Evolutionary conservation across 2,113 vertebrate species (phyloP).

Genomic region (Zosterops pallidus): DNA sequence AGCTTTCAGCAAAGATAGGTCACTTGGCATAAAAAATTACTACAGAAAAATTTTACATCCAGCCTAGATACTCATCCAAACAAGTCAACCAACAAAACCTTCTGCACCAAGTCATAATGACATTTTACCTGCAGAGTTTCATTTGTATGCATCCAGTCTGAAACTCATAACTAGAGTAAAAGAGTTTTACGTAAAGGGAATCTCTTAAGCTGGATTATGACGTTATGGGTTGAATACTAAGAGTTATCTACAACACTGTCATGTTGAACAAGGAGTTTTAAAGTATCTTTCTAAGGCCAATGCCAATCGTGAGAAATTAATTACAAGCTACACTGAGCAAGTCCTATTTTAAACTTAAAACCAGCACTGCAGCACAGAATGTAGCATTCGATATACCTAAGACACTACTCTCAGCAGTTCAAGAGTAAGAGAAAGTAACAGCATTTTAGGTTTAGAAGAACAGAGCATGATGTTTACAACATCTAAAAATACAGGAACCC

Average conservation of each 20-base stretch:
- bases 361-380: background rate
- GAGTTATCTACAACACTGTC: background rate
- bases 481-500: background rate
- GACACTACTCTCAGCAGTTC: background rate
- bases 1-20: background rate
- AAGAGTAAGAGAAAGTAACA: background rate
- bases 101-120: background rate
- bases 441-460: background rate
- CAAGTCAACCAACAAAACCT: background rate
- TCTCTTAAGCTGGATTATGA: background rate
- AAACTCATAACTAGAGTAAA: background rate
- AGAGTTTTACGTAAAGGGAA: rapidly evolving
- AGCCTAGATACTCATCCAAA: background rate
- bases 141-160: background rate
- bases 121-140: background rate
- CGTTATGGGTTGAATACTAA: background rate
- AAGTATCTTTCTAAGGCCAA: background rate
- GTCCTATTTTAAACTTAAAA: background rate
- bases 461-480: background rate
- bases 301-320: background rate
- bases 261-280: background rate
- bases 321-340: background rate
- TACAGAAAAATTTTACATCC: background rate
- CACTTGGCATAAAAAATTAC: background rate
- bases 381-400: background rate